Evolutionary conservation across 2,113 vertebrate species (phyloP), one percentile per base, ranked within the genome.

Genomic region (Cyprinodon variegatus): DNA sequence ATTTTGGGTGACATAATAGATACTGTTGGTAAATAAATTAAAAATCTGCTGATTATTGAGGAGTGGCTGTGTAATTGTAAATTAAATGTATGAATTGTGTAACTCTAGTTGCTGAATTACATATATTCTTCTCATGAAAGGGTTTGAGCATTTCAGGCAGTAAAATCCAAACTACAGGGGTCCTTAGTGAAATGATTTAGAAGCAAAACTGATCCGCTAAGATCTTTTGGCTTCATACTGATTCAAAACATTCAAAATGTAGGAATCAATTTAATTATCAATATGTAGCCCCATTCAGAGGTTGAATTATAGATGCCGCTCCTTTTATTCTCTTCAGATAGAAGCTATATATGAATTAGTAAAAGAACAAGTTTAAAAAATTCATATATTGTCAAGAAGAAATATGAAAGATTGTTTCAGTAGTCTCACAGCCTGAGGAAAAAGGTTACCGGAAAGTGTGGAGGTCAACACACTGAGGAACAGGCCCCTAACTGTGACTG

Each of bases 331-430:
- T 46, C 5, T 4, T 45, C 43, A 48, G 41, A 66, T 36, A 45
- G n/a, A 45, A 45, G 65, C 29, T 60, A 39, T 9, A 37, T 39
- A 20, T 68, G 36, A 53, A 68, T 68, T 17, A 68, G 50, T 68
- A 57, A 57, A 57, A 57, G 50, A 57, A 57, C 48, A 53, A 39
- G 48, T 50, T 15, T 53, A 48, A 39, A 50, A 38, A 37, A 37
- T 53, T 14, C 29, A 50, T 17, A 6, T 68, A 15, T 50, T 45
- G 7, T 45, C 15, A 29, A 5, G 20, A 3, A 12, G 6, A 43
- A 14, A 14, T 22, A 7, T 38, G 15, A 36, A 37, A 10, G 37
- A 50, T 53, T 6, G 38, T 12, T 50, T 38, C 66, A 39, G 15
- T 45, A 45, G 6, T 15, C 40, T 13, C 20, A 11, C 63, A 38